Percentiles rank a stretch among this genome's conserved stretches.
Evolutionary conservation across 1,140 invertebrate species (phyloP).

Genomic region (Eupristina koningsbergeri): DNA sequence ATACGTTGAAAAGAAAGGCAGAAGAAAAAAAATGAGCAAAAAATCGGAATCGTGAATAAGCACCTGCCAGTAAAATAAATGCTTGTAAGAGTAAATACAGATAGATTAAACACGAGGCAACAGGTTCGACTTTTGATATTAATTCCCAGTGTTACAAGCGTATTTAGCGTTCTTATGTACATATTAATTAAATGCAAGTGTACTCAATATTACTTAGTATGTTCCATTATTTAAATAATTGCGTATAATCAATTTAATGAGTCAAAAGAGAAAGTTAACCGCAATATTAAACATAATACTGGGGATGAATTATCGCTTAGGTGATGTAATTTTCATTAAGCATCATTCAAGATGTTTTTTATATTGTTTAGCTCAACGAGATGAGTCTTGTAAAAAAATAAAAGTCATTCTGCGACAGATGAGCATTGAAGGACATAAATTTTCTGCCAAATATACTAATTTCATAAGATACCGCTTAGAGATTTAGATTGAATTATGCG

Average conservation of each 20-base stretch:
- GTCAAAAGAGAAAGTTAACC: too few relatives aligned
- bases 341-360: background rate
- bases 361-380: background rate
- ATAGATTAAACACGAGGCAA: background rate
- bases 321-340: background rate
- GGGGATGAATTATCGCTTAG: too few relatives aligned
- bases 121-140: constrained; percentile 38
- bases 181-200: too few relatives aligned
- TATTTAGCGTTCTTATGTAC: background rate
- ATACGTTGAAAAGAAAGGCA: background rate
- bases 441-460: too few relatives aligned
- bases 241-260: too few relatives aligned
- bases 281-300: too few relatives aligned
- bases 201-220: background rate
- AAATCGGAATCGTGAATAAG: background rate
- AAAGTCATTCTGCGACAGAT: background rate
- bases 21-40: background rate
- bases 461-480: too few relatives aligned
- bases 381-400: background rate
- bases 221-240: too few relatives aligned
- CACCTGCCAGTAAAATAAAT: constrained; percentile 2
- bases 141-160: background rate
- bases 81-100: background rate
- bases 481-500: too few relatives aligned
- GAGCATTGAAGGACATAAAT: too few relatives aligned